phyloP scores from a whole-genome alignment of 2,797 vertebrate species.

The Chaetophractus vellerosus region DNA sequence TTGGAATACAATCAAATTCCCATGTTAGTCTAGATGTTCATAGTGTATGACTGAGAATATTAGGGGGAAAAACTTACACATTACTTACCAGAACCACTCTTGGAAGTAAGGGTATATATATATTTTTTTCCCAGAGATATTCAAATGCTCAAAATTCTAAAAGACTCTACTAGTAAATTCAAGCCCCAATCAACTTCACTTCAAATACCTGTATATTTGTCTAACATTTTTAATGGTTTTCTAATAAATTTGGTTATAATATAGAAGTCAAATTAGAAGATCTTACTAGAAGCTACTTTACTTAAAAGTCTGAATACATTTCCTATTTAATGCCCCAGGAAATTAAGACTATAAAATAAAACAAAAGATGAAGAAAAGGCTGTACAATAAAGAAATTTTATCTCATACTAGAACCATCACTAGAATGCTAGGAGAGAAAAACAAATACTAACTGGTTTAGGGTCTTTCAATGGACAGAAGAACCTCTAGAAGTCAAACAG shows the following conservation, averaged over 20 bases:
- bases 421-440: slow-evolving; percentile 45
- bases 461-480: slow-evolving; percentile 15
- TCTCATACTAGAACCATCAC: slow-evolving; percentile 38
- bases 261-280: slow-evolving; percentile 48
- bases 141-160: slow-evolving; percentile 66
- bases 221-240: slow-evolving; percentile 39
- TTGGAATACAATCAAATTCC: slow-evolving; percentile 43
- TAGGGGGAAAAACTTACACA: slow-evolving; percentile 17
- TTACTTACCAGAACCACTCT: slow-evolving; percentile 74
- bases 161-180: slow-evolving; percentile 83
- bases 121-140: slow-evolving; percentile 62
- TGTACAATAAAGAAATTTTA: neutral
- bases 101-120: neutral
- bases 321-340: neutral
- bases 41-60: slow-evolving; percentile 14
- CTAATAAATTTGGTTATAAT: slow-evolving; percentile 63
- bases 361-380: slow-evolving; percentile 37
- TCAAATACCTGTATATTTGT: neutral
- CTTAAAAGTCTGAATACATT: slow-evolving; percentile 47
- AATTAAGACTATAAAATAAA: slow-evolving; percentile 65
- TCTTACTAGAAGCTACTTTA: slow-evolving; percentile 61
- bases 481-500: slow-evolving; percentile 19
- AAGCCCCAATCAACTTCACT: slow-evolving; percentile 70
- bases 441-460: slow-evolving; percentile 38
- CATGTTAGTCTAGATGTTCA: neutral